These are phyloP conservation scores for Eretmochelys imbricata DNA, from an alignment of 2,113 vertebrate genomes.

Conservation along the genomic window DNA sequence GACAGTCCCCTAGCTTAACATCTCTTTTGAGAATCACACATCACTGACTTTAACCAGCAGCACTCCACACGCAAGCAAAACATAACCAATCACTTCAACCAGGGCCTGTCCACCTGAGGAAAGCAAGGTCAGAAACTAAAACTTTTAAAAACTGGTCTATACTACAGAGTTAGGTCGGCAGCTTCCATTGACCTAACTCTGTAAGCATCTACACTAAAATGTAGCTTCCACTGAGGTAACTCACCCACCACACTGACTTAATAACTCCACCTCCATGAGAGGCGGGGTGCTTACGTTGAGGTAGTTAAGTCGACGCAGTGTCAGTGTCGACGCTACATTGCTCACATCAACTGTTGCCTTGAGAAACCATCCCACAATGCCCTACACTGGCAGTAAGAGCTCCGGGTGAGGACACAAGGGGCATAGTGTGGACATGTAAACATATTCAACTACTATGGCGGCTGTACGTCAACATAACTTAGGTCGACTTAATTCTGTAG, in stretches of 20 bases:
- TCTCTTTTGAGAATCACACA: neutral
- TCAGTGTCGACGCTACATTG: neutral
- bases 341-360: neutral
- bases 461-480: neutral
- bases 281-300: neutral
- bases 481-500: neutral
- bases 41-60: neutral
- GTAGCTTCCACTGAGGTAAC: neutral
- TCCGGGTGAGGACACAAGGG: neutral
- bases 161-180: neutral
- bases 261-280: neutral
- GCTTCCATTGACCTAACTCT: neutral
- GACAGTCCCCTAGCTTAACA: neutral
- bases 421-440: neutral
- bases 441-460: neutral
- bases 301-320: neutral
- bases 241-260: neutral
- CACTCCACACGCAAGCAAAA: neutral
- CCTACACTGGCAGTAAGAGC: neutral
- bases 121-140: accelerated
- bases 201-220: neutral
- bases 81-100: neutral
- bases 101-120: neutral
- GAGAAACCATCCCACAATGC: neutral
- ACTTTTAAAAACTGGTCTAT: neutral